These are phyloP conservation scores for Ptiloglossa arizonensis DNA, from an alignment of 1,140 invertebrate genomes.

Conservation along the genomic window DNA sequence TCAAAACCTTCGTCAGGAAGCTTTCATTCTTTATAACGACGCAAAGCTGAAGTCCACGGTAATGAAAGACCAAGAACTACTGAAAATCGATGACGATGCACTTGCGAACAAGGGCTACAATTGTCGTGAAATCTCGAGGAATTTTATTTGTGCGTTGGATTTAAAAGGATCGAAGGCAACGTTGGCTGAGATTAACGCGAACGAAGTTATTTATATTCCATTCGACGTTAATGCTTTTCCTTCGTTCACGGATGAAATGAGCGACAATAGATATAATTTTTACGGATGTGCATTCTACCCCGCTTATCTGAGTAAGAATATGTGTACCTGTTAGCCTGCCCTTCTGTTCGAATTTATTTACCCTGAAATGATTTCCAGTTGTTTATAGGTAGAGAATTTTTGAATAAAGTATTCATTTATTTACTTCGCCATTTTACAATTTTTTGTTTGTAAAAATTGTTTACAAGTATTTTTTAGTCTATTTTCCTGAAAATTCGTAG, in stretches of 20 bases:
- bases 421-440: too few species aligned
- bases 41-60: neutral
- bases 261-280: constrained; percentile 66
- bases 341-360: neutral
- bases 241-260: constrained; percentile 66
- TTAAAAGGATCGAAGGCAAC: constrained; percentile 41
- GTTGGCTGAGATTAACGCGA: constrained; percentile 8
- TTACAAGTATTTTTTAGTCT: too few species aligned
- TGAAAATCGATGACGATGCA: constrained; percentile 32
- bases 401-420: too few species aligned
- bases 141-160: constrained; percentile 65
- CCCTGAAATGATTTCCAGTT: neutral
- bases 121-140: constrained; percentile 54
- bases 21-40: constrained; percentile 58
- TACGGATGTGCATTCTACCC: constrained; percentile 66
- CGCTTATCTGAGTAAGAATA: constrained; percentile 68
- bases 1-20: constrained; percentile 57
- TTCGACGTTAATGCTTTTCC: constrained; percentile 65
- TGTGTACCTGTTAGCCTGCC: neutral
- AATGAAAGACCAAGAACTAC: constrained; percentile 20
- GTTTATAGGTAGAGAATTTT: too few species aligned
- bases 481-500: too few species aligned
- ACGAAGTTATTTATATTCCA: constrained; percentile 62
- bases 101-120: constrained; percentile 50
- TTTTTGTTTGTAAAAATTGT: too few species aligned